Conservation (phyloP, 2,888 invertebrate species). For the Leptinotarsa rubiginosa region DNA sequence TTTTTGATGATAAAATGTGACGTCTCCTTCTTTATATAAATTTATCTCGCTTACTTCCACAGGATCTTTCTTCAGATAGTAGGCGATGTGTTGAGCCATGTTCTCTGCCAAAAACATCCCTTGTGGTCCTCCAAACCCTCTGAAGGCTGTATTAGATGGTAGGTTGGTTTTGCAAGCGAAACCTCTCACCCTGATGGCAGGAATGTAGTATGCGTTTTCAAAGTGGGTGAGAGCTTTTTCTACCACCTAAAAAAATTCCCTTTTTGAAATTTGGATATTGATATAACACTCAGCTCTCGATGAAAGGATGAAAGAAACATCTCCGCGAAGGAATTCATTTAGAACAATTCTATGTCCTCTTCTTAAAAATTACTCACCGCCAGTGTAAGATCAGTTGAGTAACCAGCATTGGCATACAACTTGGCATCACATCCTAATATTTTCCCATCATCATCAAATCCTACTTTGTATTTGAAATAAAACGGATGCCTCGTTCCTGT, state of each 20-base stretch:
- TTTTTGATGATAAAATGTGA: constrained; percentile 82
- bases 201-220: constrained; percentile 86
- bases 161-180: constrained; percentile 88
- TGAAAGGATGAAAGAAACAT: no score
- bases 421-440: constrained; percentile 79
- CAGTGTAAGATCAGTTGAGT: constrained; percentile 83
- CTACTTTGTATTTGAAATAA: constrained; percentile 85
- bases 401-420: constrained; percentile 87
- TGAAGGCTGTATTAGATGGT: constrained; percentile 92
- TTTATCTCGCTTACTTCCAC: constrained; percentile 78
- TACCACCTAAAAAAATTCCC: constrained; percentile 71
- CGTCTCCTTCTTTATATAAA: constrained; percentile 82
- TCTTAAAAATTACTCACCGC: constrained; percentile 69
- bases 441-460: constrained; percentile 80
- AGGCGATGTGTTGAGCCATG: constrained; percentile 82
- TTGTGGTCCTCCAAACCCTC: constrained; percentile 93
- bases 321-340: no score
- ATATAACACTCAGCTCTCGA: no score
- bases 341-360: no score
- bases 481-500: constrained; percentile 93
- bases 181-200: constrained; percentile 77
- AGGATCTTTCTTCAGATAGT: constrained; percentile 74
- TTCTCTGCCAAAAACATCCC: constrained; percentile 89
- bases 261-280: no score
- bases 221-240: constrained; percentile 87